These are phyloP conservation scores for Masticophis lateralis DNA, from an alignment of 2,797 vertebrate genomes.

Conservation along the genomic window DNA sequence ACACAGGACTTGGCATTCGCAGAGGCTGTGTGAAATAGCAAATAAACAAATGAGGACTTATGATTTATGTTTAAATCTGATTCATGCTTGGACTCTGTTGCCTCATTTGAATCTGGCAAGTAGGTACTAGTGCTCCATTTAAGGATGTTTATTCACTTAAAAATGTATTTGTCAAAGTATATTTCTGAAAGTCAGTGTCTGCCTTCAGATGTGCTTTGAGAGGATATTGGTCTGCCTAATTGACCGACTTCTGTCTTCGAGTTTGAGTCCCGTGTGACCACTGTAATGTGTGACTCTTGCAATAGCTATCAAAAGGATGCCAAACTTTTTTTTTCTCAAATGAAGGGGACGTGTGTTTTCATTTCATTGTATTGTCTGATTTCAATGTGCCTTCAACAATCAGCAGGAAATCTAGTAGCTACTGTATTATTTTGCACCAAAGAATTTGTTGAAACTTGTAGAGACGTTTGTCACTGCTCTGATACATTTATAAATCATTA, in stretches of 20 bases:
- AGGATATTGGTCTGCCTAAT: not conserved
- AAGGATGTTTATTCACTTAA: not conserved
- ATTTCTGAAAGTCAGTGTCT: not conserved
- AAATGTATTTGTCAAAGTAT: not conserved
- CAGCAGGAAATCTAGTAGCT: conserved; percentile 37
- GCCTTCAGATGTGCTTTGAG: not conserved
- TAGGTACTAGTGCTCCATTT: not conserved
- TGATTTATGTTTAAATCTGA: not conserved
- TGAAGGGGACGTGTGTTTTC: conserved; percentile 28
- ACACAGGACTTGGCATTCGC: not conserved
- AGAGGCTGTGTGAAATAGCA: too few relatives aligned
- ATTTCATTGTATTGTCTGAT: conserved; percentile 9
- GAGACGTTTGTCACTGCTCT: conserved; percentile 45
- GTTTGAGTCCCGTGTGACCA: not conserved
- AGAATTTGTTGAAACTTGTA: conserved; percentile 39
- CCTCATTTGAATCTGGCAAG: not conserved
- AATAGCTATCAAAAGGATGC: not conserved
- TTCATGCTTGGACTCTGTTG: not conserved
- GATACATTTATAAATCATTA: conserved; percentile 67
- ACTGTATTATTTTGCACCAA: conserved; percentile 33
- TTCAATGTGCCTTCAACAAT: conserved; percentile 59
- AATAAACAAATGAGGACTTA: not conserved
- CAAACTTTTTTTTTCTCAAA: not conserved
- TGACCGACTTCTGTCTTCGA: not conserved
- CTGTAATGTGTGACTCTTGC: not conserved